These are phyloP conservation scores for Temnopleurus reevesii DNA, from an alignment of 53 echinoderm and acorn worm species.

Conservation along the genomic window DNA sequence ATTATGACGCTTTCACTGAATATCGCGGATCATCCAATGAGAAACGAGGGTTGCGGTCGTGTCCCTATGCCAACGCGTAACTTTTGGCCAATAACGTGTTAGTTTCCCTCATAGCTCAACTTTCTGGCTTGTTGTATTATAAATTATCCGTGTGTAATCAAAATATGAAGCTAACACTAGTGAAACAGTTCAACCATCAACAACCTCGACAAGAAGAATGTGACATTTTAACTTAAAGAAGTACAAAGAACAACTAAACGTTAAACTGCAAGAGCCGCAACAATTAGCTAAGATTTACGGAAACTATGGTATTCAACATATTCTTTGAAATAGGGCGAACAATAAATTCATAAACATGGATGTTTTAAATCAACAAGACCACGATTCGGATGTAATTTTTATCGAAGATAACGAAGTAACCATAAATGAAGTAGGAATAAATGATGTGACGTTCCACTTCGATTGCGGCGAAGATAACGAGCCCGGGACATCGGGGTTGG, in stretches of 20 bases:
- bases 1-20: background rate
- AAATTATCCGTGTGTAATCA: no score
- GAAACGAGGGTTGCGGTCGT: background rate
- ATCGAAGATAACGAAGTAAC: background rate
- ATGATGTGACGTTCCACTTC: background rate
- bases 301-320: background rate
- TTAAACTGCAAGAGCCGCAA: background rate
- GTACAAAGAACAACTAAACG: background rate
- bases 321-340: background rate
- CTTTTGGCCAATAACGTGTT: constrained; percentile 17
- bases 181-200: background rate
- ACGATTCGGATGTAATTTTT: background rate
- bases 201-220: background rate
- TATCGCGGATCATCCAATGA: background rate
- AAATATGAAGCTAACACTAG: no score
- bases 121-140: background rate
- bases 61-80: constrained; percentile 8
- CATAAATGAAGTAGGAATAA: background rate
- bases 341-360: background rate
- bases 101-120: no score
- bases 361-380: no score
- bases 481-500: background rate
- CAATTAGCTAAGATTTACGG: background rate
- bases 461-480: background rate
- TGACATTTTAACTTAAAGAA: background rate